Conservation (phyloP, 2,113 vertebrate genomes). For the Tyrannus savana region DNA sequence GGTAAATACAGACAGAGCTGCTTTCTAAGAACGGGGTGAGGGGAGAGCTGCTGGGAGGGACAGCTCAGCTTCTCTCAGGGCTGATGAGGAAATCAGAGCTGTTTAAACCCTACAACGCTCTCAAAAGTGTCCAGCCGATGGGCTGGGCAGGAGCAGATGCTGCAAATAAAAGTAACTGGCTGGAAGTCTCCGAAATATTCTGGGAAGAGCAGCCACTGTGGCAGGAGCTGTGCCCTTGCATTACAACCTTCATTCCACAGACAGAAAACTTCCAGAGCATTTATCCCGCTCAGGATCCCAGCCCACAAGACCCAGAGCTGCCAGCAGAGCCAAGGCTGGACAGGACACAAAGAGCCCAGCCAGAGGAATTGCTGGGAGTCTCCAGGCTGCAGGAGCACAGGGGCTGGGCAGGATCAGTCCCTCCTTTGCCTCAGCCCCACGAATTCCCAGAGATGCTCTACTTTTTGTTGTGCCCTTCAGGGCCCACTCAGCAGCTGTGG, state of each 20-base stretch:
- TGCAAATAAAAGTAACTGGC: background rate
- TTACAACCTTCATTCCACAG: background rate
- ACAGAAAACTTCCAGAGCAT: background rate
- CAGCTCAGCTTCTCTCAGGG: background rate
- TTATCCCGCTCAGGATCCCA: background rate
- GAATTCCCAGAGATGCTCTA: background rate
- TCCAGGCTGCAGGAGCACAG: background rate
- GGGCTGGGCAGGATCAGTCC: background rate
- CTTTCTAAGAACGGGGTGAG: background rate
- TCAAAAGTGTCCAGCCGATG: background rate
- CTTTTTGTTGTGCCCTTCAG: constrained; percentile 35
- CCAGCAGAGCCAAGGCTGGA: background rate
- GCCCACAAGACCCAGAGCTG: background rate
- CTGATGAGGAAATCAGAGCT: background rate
- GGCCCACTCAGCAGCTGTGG: background rate
- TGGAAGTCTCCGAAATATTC: background rate
- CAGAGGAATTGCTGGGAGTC: background rate
- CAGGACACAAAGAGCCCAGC: background rate
- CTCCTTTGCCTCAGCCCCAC: background rate
- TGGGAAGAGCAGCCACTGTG: background rate
- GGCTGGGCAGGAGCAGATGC: background rate
- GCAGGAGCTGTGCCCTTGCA: background rate
- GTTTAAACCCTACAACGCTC: background rate
- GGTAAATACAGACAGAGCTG: background rate
- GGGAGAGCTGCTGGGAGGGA: background rate